Evolutionary conservation across 2,888 invertebrate genomes (phyloP).

Genomic region (Drosophila pseudotakahashii): DNA sequence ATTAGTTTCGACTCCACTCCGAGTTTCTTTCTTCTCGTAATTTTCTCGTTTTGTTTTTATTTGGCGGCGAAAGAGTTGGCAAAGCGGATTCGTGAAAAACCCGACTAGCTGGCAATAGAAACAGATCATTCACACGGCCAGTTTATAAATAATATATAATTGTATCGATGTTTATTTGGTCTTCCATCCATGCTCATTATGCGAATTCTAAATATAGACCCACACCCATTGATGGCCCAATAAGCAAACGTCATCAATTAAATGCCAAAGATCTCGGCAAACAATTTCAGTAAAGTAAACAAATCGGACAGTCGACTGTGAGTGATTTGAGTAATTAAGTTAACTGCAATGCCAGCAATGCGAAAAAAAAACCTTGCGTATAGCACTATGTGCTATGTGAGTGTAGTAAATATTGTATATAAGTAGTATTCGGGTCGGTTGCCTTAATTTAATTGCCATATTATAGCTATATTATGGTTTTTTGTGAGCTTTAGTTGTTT

Average conservation of each 20-base stretch:
- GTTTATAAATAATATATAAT: slow-evolving; percentile 30
- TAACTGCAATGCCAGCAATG: slow-evolving; percentile 52
- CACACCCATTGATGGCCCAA: slow-evolving; percentile 23
- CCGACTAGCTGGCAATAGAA: slow-evolving; percentile 2
- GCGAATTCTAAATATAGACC: slow-evolving; percentile 24
- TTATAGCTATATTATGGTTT: slow-evolving; percentile 22
- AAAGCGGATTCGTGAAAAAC: slow-evolving; percentile 25
- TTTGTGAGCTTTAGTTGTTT: slow-evolving; percentile 44
- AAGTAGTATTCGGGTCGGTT: slow-evolving; percentile 7
- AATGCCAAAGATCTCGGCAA: slow-evolving; percentile 15
- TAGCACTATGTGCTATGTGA: slow-evolving; percentile 4
- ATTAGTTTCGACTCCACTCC: slow-evolving; percentile 49
- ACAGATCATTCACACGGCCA: slow-evolving; percentile 35
- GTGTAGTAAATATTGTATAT: slow-evolving; percentile 15
- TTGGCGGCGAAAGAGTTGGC: slow-evolving; percentile 37
- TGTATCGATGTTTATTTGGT: slow-evolving; percentile 21
- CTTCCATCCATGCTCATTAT: slow-evolving; percentile 18
- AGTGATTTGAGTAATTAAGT: slow-evolving; percentile 58
- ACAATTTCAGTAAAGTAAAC: slow-evolving; percentile 19
- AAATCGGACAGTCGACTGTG: slow-evolving; percentile 24
- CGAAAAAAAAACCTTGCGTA: slow-evolving; percentile 41
- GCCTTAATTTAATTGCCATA: slow-evolving; percentile 55
- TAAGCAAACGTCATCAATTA: slow-evolving; percentile 28
- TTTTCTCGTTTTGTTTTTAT: slow-evolving; percentile 38
- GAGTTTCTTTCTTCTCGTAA: slow-evolving; percentile 35